Conservation (phyloP, 2,797 vertebrate genomes). For the Pangasius macronema region DNA sequence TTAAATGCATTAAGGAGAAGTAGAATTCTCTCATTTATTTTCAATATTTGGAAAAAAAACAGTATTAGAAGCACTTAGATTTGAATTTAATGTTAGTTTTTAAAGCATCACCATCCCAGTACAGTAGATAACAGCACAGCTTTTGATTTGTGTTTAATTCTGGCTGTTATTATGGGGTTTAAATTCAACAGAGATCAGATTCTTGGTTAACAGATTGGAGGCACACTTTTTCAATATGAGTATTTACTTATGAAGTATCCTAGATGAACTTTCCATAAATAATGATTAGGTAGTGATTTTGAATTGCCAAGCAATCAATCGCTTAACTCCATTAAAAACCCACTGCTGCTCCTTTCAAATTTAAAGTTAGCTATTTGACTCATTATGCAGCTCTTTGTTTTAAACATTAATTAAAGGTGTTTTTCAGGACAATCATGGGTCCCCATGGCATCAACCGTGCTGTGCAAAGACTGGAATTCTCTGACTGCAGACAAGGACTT, state of each 20-base stretch:
- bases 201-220: conserved; percentile 34
- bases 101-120: conserved; percentile 12
- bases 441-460: conserved; percentile 83
- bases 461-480: conserved; percentile 80
- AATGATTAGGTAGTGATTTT: not conserved
- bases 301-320: not conserved
- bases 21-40: not conserved
- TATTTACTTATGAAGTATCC: conserved; percentile 25
- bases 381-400: not conserved
- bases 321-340: not conserved
- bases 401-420: conserved; percentile 17
- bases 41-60: not conserved
- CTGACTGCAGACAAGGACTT: conserved; percentile 82
- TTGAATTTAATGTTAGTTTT: not conserved
- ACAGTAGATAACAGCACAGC: conserved; percentile 40
- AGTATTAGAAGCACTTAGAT: not conserved
- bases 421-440: conserved; percentile 84
- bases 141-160: conserved; percentile 32
- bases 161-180: conserved; percentile 51
- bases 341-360: not conserved
- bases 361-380: not conserved
- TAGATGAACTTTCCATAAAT: not conserved
- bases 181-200: conserved; percentile 45
- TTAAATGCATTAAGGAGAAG: not conserved
- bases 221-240: conserved; percentile 18